A percentile compares a stretch with the other conserved stretches of the same genome.
These are phyloP conservation scores for Enteromius argenteus DNA, from an alignment of 2,797 vertebrate species.

Conservation along the genomic window DNA sequence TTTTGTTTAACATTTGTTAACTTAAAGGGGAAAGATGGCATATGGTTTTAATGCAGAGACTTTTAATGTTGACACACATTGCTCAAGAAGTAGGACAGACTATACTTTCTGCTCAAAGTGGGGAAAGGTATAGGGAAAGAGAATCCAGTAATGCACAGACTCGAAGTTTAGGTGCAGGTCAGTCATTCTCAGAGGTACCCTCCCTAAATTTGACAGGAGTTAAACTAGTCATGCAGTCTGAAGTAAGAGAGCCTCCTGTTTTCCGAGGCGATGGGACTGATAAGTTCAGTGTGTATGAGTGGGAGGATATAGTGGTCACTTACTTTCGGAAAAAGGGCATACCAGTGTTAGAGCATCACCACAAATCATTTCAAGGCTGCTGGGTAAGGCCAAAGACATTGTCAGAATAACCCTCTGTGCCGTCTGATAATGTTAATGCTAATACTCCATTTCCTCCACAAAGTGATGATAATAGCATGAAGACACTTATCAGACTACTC, in stretches of 20 bases:
- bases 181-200: not conserved
- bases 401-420: slow-evolving; percentile 23
- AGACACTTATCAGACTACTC: no score
- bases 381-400: slow-evolving; percentile 56
- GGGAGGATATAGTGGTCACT: slow-evolving; percentile 20
- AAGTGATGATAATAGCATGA: no score
- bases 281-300: slow-evolving; percentile 23
- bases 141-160: not conserved
- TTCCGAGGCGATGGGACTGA: not conserved
- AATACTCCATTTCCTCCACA: no score
- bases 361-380: slow-evolving; percentile 42
- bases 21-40: no score
- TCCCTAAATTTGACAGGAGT: slow-evolving; percentile 37
- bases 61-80: not conserved
- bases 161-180: not conserved
- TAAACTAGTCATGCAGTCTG: slow-evolving; percentile 46
- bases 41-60: no score
- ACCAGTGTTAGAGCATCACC: not conserved
- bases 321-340: slow-evolving; percentile 39
- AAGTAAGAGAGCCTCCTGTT: slow-evolving; percentile 45
- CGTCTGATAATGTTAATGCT: not conserved
- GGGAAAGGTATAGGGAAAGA: not conserved
- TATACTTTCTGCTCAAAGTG: not conserved
- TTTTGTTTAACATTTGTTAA: no score
- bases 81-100: not conserved